Base-by-base conservation (phyloP, 2,113 vertebrate species). In the Climacteris rufus region DNA sequence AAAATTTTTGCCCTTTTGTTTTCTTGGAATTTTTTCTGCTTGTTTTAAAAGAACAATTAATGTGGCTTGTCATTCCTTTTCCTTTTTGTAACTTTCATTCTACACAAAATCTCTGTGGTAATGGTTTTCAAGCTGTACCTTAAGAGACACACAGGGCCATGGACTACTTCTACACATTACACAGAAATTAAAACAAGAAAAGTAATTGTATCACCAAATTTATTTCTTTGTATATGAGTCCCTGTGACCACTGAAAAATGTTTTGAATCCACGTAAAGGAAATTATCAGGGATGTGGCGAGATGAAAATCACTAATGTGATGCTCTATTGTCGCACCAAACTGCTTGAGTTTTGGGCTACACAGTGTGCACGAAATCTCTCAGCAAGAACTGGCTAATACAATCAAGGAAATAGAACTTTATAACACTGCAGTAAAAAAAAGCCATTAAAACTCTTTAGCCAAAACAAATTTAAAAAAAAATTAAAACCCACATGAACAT, bases 201-300 rank as follows among this genome's bases (percentile, higher is more conserved):
- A 74, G 7, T 4, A 84, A 74, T 3, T 28, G 2, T 13, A 47
- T 27, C 4, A 25, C 17, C 39, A 59, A 65, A 87, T 77, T 83
- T 0, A 7, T 74, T 91, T 78, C 25, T 70, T 39, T 63, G 24
- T 31, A 65, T 21, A 81, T 9, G 16, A 3, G 39, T 63, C 47
- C 39, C 56, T 66, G 21, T 53, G 50, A 49, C n/a, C 28, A 65
- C 4, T 4, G 42, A 63, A 81, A 93, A 74, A 83, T 5, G 12
- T 15, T 84, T 42, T 39, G 13, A 33, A 27, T 81, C n/a, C 17
- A n/a, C 20, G 47, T 50, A 83, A 66, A 69, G 7, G 17, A 74
- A 88, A 72, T 23, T 0, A 45, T 0, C 35, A 9, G 2, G 13
- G 8, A 11, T 40, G n/a, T 28, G 24, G 19, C 1, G 4, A 13